phyloP scores from a whole-genome alignment of 1,140 invertebrate genomes.

The Lepidostoma basale region DNA sequence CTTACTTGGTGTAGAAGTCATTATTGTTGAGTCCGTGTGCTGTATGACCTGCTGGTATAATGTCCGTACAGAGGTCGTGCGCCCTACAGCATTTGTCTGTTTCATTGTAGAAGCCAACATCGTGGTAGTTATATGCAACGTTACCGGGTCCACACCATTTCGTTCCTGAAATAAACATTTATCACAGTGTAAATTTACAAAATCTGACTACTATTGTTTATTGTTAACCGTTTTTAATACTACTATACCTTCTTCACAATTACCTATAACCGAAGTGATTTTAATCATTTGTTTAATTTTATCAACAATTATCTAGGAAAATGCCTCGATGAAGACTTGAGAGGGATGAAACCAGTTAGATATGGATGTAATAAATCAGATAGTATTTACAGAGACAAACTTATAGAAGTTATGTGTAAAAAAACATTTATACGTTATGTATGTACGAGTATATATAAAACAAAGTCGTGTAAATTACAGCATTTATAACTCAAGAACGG shows the following conservation, averaged over 20 bases:
- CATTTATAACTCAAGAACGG: too few species aligned
- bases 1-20: constrained; percentile 64
- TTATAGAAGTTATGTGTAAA: too few species aligned
- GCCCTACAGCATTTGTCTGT: constrained; percentile 79
- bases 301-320: too few species aligned
- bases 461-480: too few species aligned
- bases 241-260: not conserved
- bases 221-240: not conserved
- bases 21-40: constrained; percentile 69
- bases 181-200: not conserved
- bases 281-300: too few species aligned
- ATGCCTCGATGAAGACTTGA: too few species aligned
- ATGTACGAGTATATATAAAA: too few species aligned
- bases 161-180: constrained; percentile 58
- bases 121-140: constrained; percentile 68
- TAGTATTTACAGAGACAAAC: too few species aligned
- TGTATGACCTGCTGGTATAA: constrained; percentile 63
- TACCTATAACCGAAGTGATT: not conserved
- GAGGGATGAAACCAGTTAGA: too few species aligned
- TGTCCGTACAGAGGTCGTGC: constrained; percentile 76
- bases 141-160: constrained; percentile 79
- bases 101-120: constrained; percentile 69
- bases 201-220: too few species aligned
- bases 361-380: too few species aligned
- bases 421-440: too few species aligned